A percentile compares a stretch with the other conserved stretches of the same genome.
These are phyloP conservation scores for Pangasius macronema DNA, from an alignment of 2,797 vertebrate genomes.

Conservation along the genomic window DNA sequence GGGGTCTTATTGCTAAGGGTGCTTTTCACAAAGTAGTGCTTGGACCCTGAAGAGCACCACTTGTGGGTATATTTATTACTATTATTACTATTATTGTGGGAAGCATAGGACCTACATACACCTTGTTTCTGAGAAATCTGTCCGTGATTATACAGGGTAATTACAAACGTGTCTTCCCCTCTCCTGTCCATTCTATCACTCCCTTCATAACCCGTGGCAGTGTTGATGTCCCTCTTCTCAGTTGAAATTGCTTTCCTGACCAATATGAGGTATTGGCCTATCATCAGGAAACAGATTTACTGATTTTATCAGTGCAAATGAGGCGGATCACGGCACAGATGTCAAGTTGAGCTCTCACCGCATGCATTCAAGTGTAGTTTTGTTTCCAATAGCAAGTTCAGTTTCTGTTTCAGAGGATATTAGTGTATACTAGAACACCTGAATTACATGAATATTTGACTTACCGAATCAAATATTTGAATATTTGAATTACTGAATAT, in stretches of 20 bases:
- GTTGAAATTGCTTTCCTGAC: constrained; percentile 36
- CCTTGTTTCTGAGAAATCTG: neutral
- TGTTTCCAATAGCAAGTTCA: neutral
- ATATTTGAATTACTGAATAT: too few relatives aligned
- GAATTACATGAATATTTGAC: neutral
- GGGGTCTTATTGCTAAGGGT: neutral
- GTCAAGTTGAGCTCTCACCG: neutral
- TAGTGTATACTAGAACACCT: too few relatives aligned
- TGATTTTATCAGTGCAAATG: constrained; percentile 45
- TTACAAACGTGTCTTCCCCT: neutral
- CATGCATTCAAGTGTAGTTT: neutral
- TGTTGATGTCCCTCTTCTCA: neutral
- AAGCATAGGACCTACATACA: neutral
- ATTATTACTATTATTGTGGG: neutral
- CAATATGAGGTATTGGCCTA: constrained; percentile 10
- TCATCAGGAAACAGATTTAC: constrained; percentile 33
- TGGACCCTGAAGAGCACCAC: neutral
- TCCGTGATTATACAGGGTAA: neutral
- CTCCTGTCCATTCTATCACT: neutral
- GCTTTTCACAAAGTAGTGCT: neutral
- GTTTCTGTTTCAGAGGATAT: neutral
- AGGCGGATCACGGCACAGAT: constrained; percentile 7
- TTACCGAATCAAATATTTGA: too few relatives aligned
- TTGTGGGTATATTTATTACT: neutral
- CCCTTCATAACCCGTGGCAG: neutral